These are phyloP conservation scores for Cathartes aura DNA, from an alignment of 2,113 vertebrate species.

Conservation along the genomic window DNA sequence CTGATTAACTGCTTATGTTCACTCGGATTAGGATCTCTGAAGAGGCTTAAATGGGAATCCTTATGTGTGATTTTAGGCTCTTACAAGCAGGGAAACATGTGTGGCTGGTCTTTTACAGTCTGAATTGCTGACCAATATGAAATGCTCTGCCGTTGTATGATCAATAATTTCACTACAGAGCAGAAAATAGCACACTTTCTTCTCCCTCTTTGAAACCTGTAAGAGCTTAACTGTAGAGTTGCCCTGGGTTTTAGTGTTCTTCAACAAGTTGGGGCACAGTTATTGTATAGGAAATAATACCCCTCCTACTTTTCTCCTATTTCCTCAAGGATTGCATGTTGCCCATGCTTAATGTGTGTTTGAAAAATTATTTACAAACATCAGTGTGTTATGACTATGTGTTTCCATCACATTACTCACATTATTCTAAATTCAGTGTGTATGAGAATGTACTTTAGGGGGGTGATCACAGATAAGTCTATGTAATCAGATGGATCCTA, in stretches of 20 bases:
- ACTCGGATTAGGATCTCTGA: background rate
- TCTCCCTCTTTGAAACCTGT: background rate
- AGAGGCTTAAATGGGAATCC: background rate
- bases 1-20: slow-evolving; percentile 8
- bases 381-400: background rate
- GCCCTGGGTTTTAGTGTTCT: background rate
- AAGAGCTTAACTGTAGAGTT: background rate
- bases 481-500: background rate
- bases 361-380: background rate
- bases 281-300: background rate
- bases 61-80: background rate
- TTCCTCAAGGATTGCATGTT: background rate
- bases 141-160: background rate
- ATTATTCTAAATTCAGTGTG: background rate
- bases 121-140: background rate
- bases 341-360: background rate
- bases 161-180: background rate
- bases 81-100: background rate
- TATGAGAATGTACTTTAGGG: background rate
- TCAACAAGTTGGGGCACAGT: no score
- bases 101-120: background rate
- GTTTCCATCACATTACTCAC: background rate
- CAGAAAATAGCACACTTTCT: background rate
- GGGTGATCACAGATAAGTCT: background rate
- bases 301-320: background rate